Percentiles rank a stretch among this genome's conserved stretches.
These are phyloP conservation scores for Hystrix brachyura DNA, from an alignment of 2,113 vertebrate genomes.

Conservation along the genomic window DNA sequence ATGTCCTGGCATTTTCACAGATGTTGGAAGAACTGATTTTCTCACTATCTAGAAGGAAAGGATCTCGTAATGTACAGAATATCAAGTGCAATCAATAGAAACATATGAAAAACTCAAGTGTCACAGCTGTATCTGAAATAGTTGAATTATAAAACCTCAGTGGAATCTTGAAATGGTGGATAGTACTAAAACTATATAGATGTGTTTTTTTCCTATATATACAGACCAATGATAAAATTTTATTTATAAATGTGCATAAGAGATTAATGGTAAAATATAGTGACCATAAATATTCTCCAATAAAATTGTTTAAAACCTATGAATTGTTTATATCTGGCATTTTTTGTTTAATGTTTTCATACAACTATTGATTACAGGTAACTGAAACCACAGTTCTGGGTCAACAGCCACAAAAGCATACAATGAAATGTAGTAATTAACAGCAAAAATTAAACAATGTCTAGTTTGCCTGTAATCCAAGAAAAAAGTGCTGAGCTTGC, in stretches of 20 bases:
- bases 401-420: background rate
- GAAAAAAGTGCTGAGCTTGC: background rate
- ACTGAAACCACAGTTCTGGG: background rate
- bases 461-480: background rate
- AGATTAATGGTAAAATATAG: background rate
- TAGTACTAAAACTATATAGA: background rate
- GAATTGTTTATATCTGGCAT: background rate
- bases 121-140: background rate
- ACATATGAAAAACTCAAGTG: background rate
- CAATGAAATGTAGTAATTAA: background rate
- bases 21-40: background rate
- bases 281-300: background rate
- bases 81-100: background rate
- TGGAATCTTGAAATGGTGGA: background rate
- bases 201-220: background rate
- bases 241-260: background rate
- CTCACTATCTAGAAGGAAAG: background rate
- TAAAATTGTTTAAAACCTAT: background rate
- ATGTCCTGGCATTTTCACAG: background rate
- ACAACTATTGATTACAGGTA: background rate
- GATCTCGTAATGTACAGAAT: background rate
- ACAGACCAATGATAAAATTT: background rate
- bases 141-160: background rate
- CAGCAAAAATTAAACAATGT: background rate
- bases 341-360: background rate